A percentile compares a stretch with the other conserved stretches of the same genome.
phyloP scores from a whole-genome alignment of 2,113 vertebrate species.

The Festucalex cinctus region DNA sequence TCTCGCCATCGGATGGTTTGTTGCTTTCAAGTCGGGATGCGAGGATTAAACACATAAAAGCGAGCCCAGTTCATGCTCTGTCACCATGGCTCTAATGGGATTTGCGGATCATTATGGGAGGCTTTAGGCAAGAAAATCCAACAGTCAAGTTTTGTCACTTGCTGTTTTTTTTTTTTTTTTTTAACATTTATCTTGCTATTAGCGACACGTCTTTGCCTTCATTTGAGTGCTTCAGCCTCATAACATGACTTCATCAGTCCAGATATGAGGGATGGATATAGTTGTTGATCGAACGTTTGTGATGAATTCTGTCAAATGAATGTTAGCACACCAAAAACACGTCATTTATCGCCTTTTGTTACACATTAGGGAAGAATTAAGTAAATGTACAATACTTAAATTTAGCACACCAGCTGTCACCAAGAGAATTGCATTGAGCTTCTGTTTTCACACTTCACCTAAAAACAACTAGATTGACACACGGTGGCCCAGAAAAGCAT shows the following conservation, averaged over 20 bases:
- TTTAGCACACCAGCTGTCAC: neutral
- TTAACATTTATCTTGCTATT: slow-evolving; percentile 31
- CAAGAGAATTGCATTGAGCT: neutral
- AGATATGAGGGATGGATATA: neutral
- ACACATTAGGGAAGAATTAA: neutral
- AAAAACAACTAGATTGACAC: no score
- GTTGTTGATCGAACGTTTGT: neutral
- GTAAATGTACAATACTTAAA: neutral
- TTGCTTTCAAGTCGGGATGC: slow-evolving; percentile 56
- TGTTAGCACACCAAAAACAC: neutral
- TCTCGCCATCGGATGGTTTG: slow-evolving; percentile 56
- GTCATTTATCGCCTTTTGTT: neutral
- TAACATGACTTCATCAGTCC: neutral
- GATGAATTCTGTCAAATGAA: neutral
- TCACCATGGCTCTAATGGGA: slow-evolving; percentile 59
- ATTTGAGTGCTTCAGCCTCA: slow-evolving; percentile 28
- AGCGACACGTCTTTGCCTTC: slow-evolving; percentile 38
- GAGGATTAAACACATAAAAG: slow-evolving; percentile 71
- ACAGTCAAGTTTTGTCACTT: slow-evolving; percentile 54
- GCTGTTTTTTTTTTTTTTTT: slow-evolving; percentile 34
- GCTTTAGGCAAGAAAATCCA: slow-evolving; percentile 42
- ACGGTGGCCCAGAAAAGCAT: neutral
- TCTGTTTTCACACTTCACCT: no score
- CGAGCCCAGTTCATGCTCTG: slow-evolving; percentile 50
- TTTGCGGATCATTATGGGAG: slow-evolving; percentile 60